Conservation (phyloP, 2,888 invertebrate species). For the Drosophila acutilabella region DNA sequence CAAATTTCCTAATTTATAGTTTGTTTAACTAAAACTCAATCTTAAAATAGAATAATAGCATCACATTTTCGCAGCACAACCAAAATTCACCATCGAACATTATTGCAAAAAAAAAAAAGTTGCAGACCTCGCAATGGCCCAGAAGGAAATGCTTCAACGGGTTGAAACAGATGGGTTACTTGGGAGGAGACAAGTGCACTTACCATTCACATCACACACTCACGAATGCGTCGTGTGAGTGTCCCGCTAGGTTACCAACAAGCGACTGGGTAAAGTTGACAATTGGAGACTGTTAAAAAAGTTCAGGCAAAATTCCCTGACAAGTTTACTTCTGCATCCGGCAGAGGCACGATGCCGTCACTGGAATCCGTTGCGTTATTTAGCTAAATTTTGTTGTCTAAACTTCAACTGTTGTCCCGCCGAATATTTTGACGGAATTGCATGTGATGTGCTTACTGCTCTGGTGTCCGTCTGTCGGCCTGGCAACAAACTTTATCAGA, state of each 20-base stretch:
- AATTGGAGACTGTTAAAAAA: conserved; percentile 20
- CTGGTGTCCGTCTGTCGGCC: conserved; percentile 16
- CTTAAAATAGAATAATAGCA: not conserved
- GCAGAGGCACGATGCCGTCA: conserved; percentile 30
- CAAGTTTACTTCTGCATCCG: conserved; percentile 52
- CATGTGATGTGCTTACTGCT: conserved; percentile 41
- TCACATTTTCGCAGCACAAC: not conserved
- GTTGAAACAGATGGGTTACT: conserved; percentile 25
- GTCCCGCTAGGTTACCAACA: conserved; percentile 51
- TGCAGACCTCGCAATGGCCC: conserved; percentile 15
- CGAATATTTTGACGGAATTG: conserved; percentile 58
- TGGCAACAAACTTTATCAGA: conserved; percentile 52
- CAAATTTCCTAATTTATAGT: conserved; percentile 5
- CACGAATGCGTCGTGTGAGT: conserved; percentile 30
- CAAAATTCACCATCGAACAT: conserved; percentile 5
- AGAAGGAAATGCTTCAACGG: conserved; percentile 29
- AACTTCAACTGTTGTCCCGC: conserved; percentile 58
- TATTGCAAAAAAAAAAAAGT: not conserved
- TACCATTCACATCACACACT: conserved; percentile 79
- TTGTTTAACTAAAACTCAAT: not conserved
- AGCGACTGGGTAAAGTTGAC: conserved; percentile 23
- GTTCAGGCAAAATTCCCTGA: conserved; percentile 37
- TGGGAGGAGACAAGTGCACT: conserved; percentile 44
- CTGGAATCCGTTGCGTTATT: conserved; percentile 46
- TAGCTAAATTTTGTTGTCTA: conserved; percentile 72